Conservation (phyloP, 1,140 invertebrate species). For the Pseudomyrmex cubaensis region DNA sequence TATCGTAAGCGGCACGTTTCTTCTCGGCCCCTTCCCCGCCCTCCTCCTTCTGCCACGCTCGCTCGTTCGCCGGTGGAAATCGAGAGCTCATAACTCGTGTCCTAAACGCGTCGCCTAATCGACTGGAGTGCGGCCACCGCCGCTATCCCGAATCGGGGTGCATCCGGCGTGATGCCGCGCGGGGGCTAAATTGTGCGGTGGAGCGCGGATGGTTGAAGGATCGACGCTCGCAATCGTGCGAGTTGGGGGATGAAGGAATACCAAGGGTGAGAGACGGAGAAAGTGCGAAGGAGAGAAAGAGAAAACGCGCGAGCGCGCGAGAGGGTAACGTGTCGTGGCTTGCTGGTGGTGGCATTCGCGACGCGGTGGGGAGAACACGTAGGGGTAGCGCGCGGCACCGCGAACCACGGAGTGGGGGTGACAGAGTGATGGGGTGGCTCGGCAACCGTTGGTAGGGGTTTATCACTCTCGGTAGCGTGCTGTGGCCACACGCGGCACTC, state of each 20-base stretch:
- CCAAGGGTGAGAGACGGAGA: conserved; percentile 20
- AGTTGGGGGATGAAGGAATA: conserved; percentile 18
- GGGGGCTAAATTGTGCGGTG: conserved; percentile 63
- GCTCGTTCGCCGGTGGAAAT: conserved; percentile 43
- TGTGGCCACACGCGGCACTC: conserved; percentile 80
- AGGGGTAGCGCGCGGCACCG: conserved; percentile 57
- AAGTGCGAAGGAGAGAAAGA: conserved; percentile 19
- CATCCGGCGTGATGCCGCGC: conserved; percentile 56
- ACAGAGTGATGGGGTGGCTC: not conserved
- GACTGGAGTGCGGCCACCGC: conserved; percentile 31
- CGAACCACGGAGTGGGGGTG: conserved; percentile 44
- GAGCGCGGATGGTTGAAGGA: conserved; percentile 58
- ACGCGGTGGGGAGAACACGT: conserved; percentile 34
- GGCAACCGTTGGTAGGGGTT: conserved; percentile 75
- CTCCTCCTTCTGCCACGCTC: not conserved
- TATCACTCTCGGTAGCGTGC: conserved; percentile 82
- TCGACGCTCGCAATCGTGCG: conserved; percentile 52
- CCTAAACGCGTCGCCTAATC: conserved; percentile 63
- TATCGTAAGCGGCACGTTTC: conserved; percentile 22
- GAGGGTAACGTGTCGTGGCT: conserved; percentile 25
- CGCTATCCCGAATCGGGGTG: conserved; percentile 51
- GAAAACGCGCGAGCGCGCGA: conserved; percentile 13
- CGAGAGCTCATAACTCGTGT: conserved; percentile 58
- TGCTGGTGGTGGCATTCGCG: conserved; percentile 32
- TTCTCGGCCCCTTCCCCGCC: conserved; percentile 17